phyloP scores from a whole-genome alignment of 2,797 vertebrate species.

The Ambastaia sidthimunki region DNA sequence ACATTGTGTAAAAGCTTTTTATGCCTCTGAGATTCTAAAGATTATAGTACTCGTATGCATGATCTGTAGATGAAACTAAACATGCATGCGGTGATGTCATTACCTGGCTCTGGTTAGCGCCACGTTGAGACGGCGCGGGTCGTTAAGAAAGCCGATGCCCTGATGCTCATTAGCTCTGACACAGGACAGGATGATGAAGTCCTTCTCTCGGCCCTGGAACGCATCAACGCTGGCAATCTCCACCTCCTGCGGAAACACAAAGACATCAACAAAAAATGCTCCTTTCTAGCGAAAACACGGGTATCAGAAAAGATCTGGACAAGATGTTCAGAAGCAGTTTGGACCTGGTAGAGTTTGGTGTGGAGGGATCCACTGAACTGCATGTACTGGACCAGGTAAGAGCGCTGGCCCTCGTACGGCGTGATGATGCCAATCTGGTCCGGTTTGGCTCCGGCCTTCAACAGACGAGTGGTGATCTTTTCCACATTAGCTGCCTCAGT shows the following conservation, averaged over 20 bases:
- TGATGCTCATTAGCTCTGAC: constrained; percentile 98
- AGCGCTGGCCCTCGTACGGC: constrained; percentile 95
- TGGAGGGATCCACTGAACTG: constrained; percentile 98
- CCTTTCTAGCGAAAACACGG: too few relatives aligned
- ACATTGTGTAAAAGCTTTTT: not conserved
- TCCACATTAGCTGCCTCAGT: constrained; percentile 98
- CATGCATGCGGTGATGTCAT: constrained; percentile 31
- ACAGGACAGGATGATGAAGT: constrained; percentile 98
- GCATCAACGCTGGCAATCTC: constrained; percentile 98
- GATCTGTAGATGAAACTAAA: too few relatives aligned
- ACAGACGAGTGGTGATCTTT: constrained; percentile 95
- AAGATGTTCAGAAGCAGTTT: not conserved
- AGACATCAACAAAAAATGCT: not conserved
- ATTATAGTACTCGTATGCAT: too few relatives aligned
- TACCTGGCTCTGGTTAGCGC: constrained; percentile 96
- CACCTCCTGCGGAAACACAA: constrained; percentile 83
- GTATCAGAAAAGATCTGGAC: too few relatives aligned
- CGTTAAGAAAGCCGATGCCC: constrained; percentile 97
- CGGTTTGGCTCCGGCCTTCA: constrained; percentile 96
- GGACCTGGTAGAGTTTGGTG: constrained; percentile 98
- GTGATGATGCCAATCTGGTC: constrained; percentile 99
- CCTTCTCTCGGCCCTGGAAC: constrained; percentile 97
- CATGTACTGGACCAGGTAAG: constrained; percentile 99
- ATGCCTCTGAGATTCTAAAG: too few relatives aligned
- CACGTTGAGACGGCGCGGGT: constrained; percentile 95